These are phyloP conservation scores for Perognathus longimembris DNA, from an alignment of 2,113 vertebrate species.

Conservation along the genomic window DNA sequence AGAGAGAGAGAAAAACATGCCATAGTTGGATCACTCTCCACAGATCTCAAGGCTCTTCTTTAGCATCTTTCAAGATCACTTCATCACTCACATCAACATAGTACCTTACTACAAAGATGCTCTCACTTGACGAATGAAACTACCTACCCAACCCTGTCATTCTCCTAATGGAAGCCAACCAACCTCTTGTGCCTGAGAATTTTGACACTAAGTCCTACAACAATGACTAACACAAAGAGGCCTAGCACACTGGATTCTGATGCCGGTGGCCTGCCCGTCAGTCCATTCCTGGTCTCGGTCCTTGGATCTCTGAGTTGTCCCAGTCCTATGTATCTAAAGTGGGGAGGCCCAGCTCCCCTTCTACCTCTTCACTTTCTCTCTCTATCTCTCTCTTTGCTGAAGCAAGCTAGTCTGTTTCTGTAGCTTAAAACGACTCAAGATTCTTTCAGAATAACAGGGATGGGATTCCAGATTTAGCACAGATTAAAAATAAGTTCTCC, in stretches of 20 bases:
- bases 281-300: too few species aligned
- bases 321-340: neutral
- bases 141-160: neutral
- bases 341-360: neutral
- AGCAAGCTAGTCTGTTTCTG: neutral
- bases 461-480: slow-evolving; percentile 6
- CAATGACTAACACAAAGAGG: neutral
- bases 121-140: neutral
- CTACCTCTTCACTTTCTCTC: neutral
- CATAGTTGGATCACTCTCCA: too few species aligned
- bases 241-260: neutral
- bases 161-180: neutral
- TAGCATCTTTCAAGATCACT: too few species aligned
- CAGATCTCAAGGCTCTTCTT: too few species aligned
- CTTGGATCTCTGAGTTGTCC: neutral
- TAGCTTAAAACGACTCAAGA: slow-evolving; percentile 23
- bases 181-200: neutral
- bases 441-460: slow-evolving; percentile 26
- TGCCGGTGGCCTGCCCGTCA: neutral
- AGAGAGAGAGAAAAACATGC: too few species aligned
- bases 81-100: too few species aligned
- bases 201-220: neutral
- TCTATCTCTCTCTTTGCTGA: neutral
- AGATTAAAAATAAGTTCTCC: neutral
- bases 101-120: too few species aligned